These are phyloP conservation scores for Spodoptera littoralis DNA, from an alignment of 2,888 invertebrate genomes.

Conservation along the genomic window DNA sequence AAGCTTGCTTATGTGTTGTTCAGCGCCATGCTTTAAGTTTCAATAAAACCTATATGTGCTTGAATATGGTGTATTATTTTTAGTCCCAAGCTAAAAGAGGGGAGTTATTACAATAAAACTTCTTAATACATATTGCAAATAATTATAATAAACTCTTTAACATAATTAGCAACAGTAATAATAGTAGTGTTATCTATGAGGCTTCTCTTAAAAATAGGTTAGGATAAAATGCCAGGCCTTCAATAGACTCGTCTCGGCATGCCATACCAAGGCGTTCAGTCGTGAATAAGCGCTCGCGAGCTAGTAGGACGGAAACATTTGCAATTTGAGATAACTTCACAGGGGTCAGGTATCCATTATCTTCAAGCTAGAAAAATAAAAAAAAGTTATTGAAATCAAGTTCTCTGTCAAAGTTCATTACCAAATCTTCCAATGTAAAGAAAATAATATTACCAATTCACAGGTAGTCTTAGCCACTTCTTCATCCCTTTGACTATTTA, in stretches of 20 bases:
- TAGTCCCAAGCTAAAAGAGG: too few relatives aligned
- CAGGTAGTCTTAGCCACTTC: slow-evolving; percentile 91
- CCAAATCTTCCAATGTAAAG: not conserved
- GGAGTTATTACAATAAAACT: slow-evolving; percentile 24
- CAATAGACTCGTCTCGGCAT: slow-evolving; percentile 98
- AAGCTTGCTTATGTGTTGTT: slow-evolving; percentile 74
- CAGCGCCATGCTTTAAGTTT: slow-evolving; percentile 65
- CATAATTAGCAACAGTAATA: slow-evolving; percentile 45
- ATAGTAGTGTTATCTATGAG: slow-evolving; percentile 55
- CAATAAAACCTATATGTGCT: slow-evolving; percentile 76
- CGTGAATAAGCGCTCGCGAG: slow-evolving; percentile 95
- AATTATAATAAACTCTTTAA: slow-evolving; percentile 58
- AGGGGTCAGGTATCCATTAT: slow-evolving; percentile 93
- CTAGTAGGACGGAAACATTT: slow-evolving; percentile 96
- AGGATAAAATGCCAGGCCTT: slow-evolving; percentile 97
- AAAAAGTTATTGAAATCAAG: not conserved
- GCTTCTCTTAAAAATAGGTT: slow-evolving; percentile 92
- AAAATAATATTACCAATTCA: slow-evolving; percentile 85
- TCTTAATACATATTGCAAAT: slow-evolving; percentile 29
- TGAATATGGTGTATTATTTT: slow-evolving; percentile 56
- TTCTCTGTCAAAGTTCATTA: too few relatives aligned
- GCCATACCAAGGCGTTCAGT: slow-evolving; percentile 96
- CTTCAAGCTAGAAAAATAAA: slow-evolving; percentile 88
- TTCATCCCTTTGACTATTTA: slow-evolving; percentile 92
- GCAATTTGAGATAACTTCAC: slow-evolving; percentile 95